Evolutionary conservation across 2,888 invertebrate genomes (phyloP).

Genomic region (Cinara cedri): DNA sequence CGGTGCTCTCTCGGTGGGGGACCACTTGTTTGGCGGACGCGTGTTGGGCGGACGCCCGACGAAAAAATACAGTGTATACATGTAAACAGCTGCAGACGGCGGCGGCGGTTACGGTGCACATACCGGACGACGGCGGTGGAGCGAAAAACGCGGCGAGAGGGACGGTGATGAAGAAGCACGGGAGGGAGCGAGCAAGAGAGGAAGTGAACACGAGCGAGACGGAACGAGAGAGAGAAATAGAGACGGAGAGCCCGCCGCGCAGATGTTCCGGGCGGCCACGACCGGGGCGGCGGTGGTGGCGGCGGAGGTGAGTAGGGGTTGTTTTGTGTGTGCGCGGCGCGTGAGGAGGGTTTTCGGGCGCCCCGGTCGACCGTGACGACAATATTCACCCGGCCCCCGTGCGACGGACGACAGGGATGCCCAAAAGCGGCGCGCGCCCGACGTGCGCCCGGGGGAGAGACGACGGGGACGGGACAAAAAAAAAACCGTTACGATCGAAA

Average conservation of each 20-base stretch:
- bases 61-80: constrained; percentile 18
- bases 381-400: constrained; percentile 41
- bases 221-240: background rate
- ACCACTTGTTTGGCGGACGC: constrained; percentile 53
- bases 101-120: constrained; percentile 32
- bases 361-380: constrained; percentile 51
- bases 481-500: constrained; percentile 50
- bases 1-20: constrained; percentile 24
- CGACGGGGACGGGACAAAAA: background rate
- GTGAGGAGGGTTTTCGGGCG: constrained; percentile 52
- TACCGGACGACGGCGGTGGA: constrained; percentile 31
- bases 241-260: constrained; percentile 9
- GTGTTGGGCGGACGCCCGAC: constrained; percentile 34
- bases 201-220: background rate
- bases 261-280: constrained; percentile 41
- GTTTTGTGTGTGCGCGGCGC: constrained; percentile 44
- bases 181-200: background rate
- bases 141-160: background rate
- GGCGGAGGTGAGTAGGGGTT: constrained; percentile 36
- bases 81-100: constrained; percentile 48
- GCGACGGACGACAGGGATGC: constrained; percentile 42
- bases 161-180: background rate
- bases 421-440: constrained; percentile 36
- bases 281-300: background rate
- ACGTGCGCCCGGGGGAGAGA: background rate